Percentiles rank a stretch among this genome's conserved stretches.
Conservation (phyloP, 2,113 vertebrate species). For the Larimichthys crocea region DNA sequence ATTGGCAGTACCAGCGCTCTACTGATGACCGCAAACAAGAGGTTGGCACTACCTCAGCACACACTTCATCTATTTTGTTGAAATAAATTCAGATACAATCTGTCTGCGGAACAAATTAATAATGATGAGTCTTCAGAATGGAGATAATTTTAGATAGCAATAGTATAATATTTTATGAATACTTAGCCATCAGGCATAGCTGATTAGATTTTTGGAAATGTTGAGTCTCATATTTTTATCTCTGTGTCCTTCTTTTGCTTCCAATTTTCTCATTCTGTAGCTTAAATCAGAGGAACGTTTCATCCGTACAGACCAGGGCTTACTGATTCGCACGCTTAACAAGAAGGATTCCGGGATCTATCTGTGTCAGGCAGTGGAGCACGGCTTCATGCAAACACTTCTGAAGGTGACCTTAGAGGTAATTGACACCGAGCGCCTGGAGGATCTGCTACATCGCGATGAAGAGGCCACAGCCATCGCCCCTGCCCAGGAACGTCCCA, state of each 20-base stretch:
- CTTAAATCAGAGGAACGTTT: conserved; percentile 90
- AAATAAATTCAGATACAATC: not conserved
- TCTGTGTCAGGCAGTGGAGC: conserved; percentile 94
- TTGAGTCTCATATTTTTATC: conserved; percentile 6
- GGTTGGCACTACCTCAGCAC: conserved; percentile 78
- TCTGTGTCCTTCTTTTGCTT: not conserved
- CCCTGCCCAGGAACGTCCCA: conserved; percentile 70
- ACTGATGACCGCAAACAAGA: conserved; percentile 92
- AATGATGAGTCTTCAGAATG: not conserved
- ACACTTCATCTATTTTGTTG: not conserved
- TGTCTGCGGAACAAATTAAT: not conserved
- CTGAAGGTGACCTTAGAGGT: conserved; percentile 94
- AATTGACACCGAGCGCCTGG: conserved; percentile 93
- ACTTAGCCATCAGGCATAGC: not conserved
- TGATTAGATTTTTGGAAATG: conserved; percentile 6
- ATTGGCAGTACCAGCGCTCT: conserved; percentile 94
- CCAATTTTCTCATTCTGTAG: conserved; percentile 72
- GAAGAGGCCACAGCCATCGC: conserved; percentile 82
- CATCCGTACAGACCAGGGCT: conserved; percentile 92
- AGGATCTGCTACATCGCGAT: conserved; percentile 91
- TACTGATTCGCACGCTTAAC: conserved; percentile 91
- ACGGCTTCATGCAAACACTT: conserved; percentile 96
- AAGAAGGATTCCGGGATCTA: conserved; percentile 92
- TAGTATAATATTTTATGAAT: conserved; percentile 2
- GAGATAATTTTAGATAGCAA: conserved; percentile 2